These are phyloP conservation scores for Lepas anatifera DNA, from an alignment of 2,888 invertebrate genomes.

Conservation along the genomic window DNA sequence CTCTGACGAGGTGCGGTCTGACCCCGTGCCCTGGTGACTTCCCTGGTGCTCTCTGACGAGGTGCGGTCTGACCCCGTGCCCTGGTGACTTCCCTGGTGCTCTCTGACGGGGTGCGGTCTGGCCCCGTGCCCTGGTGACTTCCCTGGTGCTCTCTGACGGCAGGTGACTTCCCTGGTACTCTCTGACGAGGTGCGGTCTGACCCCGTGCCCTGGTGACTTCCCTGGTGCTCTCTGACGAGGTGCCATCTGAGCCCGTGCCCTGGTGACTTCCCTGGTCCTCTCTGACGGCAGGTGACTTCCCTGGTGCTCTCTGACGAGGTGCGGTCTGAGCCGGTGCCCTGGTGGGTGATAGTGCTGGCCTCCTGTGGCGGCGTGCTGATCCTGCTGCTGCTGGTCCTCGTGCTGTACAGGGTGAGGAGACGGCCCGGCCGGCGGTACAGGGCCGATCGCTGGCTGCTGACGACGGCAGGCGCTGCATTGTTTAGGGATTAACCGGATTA, in stretches of 20 bases:
- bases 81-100: no score
- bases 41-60: slow-evolving; percentile 27
- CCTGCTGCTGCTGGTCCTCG: slow-evolving; percentile 58
- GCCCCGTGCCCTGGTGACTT: no score
- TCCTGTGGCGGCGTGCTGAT: slow-evolving; percentile 69
- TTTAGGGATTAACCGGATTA: no score
- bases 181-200: no score
- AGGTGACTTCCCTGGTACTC: slow-evolving; percentile 49
- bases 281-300: slow-evolving; percentile 51
- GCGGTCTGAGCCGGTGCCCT: slow-evolving; percentile 47
- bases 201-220: no score
- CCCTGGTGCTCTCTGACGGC: slow-evolving; percentile 39
- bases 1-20: slow-evolving; percentile 28
- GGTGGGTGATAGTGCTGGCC: slow-evolving; percentile 76
- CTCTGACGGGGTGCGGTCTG: no score
- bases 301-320: slow-evolving; percentile 31
- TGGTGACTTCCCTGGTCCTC: no score
- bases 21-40: slow-evolving; percentile 67
- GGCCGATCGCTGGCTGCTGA: no score
- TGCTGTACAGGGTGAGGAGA: slow-evolving; percentile 61
- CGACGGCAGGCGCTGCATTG: no score
- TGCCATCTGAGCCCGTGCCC: slow-evolving; percentile 47
- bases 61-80: slow-evolving; percentile 47
- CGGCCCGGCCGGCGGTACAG: not conserved
- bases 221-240: slow-evolving; percentile 27